Evolutionary conservation across 2,888 invertebrate genomes (phyloP).

Genomic region (Tenthredo amoena): DNA sequence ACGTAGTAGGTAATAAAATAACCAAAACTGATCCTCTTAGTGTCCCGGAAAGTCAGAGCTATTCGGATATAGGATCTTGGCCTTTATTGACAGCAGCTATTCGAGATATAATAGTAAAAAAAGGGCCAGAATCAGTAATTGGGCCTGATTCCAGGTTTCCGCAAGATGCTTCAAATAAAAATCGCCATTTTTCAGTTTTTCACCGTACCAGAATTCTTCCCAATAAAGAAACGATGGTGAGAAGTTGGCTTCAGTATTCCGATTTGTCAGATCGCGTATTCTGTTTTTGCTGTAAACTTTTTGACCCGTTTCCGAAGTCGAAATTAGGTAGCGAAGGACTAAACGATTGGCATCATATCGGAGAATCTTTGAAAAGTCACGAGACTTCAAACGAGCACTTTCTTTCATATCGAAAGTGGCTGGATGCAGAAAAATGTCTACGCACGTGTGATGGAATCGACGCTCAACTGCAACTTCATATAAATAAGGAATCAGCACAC

Average conservation of each 20-base stretch:
- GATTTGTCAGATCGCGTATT: slow-evolving; percentile 43
- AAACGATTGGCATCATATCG: slow-evolving; percentile 51
- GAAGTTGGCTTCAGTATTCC: slow-evolving; percentile 56
- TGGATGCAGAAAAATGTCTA: slow-evolving; percentile 41
- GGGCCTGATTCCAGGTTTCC: slow-evolving; percentile 34
- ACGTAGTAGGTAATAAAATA: neutral
- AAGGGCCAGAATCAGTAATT: slow-evolving; percentile 18
- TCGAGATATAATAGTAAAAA: neutral
- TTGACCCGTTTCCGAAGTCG: slow-evolving; percentile 16
- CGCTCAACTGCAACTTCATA: slow-evolving; percentile 48
- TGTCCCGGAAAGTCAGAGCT: slow-evolving; percentile 12
- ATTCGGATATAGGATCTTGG: slow-evolving; percentile 26
- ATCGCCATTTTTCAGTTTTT: slow-evolving; percentile 25
- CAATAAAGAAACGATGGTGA: slow-evolving; percentile 52
- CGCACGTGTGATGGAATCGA: slow-evolving; percentile 49
- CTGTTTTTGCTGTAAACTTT: slow-evolving; percentile 55
- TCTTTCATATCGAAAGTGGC: slow-evolving; percentile 42
- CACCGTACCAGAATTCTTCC: slow-evolving; percentile 45
- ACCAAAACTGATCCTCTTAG: slow-evolving; percentile 12
- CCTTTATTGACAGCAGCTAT: slow-evolving; percentile 12
- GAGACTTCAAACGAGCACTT: slow-evolving; percentile 45
- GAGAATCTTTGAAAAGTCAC: slow-evolving; percentile 42
- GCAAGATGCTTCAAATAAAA: slow-evolving; percentile 4
- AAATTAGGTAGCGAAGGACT: slow-evolving; percentile 49
- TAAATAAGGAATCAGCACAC: slow-evolving; percentile 55